These are phyloP conservation scores for Etheostoma spectabile DNA, from an alignment of 2,113 vertebrate genomes.

Conservation along the genomic window DNA sequence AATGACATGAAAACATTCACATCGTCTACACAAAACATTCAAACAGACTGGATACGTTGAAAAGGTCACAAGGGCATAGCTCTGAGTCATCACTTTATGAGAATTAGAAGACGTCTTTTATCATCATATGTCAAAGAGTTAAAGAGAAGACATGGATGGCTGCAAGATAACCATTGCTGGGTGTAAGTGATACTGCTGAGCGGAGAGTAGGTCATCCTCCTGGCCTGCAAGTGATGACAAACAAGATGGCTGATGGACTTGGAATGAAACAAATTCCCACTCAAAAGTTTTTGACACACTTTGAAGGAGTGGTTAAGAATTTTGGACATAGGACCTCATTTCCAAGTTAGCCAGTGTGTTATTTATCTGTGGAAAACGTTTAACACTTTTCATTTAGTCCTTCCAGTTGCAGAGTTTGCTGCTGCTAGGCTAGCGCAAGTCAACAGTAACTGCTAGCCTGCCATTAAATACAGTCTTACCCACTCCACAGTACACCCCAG, in stretches of 20 bases:
- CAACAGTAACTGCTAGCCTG: no score
- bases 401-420: no score
- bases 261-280: conserved; percentile 2
- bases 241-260: conserved; percentile 44
- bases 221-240: conserved; percentile 71
- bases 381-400: no score
- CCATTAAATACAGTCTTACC: no score
- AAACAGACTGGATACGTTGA: conserved; percentile 13
- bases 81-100: conserved; percentile 53
- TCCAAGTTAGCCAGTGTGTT: no score
- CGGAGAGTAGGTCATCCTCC: conserved; percentile 57
- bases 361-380: no score
- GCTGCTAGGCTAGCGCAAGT: no score
- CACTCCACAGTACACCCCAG: no score
- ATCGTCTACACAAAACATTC: conserved; percentile 46
- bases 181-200: conserved; percentile 69
- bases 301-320: no score
- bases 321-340: no score
- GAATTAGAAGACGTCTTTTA: conserved; percentile 63
- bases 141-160: conserved; percentile 62
- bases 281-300: conserved; percentile 10
- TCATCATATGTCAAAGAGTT: conserved; percentile 56
- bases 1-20: conserved; percentile 38
- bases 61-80: conserved; percentile 32
- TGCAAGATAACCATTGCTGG: conserved; percentile 67